Conservation (phyloP, 2,797 vertebrate species). For the Enteromius argenteus region DNA sequence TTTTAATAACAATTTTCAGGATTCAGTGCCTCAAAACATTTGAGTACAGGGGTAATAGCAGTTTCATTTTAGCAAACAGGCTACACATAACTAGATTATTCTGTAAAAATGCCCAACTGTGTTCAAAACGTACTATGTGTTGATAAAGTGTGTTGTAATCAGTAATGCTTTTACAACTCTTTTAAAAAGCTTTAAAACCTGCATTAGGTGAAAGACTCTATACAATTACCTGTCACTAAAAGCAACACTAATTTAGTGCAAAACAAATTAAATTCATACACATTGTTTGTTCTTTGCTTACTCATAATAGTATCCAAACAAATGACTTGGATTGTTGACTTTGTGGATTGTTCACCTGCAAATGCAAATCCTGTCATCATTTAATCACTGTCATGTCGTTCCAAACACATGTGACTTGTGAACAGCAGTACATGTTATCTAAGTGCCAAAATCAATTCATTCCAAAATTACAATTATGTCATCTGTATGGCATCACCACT, state of each 20-base stretch:
- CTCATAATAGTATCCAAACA: not conserved
- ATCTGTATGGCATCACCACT: no score
- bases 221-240: not conserved
- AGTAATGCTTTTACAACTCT: not conserved
- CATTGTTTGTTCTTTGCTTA: not conserved
- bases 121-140: not conserved
- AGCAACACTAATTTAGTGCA: not conserved
- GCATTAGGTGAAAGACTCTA: not conserved
- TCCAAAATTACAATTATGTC: not conserved
- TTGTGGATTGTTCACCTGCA: slow-evolving; percentile 24
- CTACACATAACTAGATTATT: not conserved
- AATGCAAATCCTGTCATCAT: not conserved
- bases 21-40: slow-evolving; percentile 7
- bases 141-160: not conserved
- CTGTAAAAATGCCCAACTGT: not conserved
- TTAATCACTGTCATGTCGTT: not conserved
- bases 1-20: slow-evolving; percentile 12
- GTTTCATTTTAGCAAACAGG: slow-evolving; percentile 20
- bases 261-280: not conserved
- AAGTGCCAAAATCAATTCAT: not conserved
- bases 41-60: not conserved
- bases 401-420: not conserved
- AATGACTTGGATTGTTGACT: not conserved
- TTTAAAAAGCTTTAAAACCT: slow-evolving; percentile 12
- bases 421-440: not conserved